Evolutionary conservation across 1,140 invertebrate species (phyloP).

Genomic region (Dysdera silvatica): DNA sequence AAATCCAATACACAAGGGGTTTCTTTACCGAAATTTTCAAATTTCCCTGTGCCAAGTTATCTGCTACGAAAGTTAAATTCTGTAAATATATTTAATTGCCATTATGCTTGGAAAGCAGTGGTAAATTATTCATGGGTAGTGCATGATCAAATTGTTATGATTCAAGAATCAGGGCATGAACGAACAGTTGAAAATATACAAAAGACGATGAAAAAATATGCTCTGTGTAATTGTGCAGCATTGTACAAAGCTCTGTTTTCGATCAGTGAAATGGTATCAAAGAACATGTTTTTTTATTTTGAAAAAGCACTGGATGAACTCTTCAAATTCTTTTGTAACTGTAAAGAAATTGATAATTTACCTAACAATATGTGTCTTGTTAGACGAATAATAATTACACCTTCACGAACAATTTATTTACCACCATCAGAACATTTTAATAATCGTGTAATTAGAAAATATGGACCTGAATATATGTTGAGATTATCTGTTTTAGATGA

Average conservation of each 20-base stretch:
- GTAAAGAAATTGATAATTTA: not conserved
- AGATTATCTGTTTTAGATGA: conserved; percentile 28
- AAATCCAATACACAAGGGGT: not conserved
- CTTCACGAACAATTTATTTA: conserved; percentile 11
- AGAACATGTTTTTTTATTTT: conserved; percentile 16
- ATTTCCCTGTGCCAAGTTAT: not conserved
- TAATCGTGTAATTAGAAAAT: conserved; percentile 26
- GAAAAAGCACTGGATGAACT: not conserved
- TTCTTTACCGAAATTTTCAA: not conserved
- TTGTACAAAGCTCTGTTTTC: conserved; percentile 12
- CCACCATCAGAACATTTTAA: conserved; percentile 23
- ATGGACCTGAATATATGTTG: conserved; percentile 17
- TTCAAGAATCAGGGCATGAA: not conserved
- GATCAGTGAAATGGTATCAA: conserved; percentile 10
- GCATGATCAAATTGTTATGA: conserved; percentile 1
- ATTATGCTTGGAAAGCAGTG: conserved; percentile 24
- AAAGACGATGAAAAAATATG: not conserved
- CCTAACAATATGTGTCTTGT: conserved; percentile 17
- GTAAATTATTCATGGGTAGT: not conserved
- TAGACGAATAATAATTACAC: conserved; percentile 27
- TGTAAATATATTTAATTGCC: conserved; percentile 15
- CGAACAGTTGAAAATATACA: not conserved
- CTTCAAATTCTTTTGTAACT: conserved; percentile 21
- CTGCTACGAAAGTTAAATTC: not conserved
- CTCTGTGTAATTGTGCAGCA: conserved; percentile 1